These are phyloP conservation scores for Melieria omissa DNA, from an alignment of 2,888 invertebrate species.

Conservation along the genomic window DNA sequence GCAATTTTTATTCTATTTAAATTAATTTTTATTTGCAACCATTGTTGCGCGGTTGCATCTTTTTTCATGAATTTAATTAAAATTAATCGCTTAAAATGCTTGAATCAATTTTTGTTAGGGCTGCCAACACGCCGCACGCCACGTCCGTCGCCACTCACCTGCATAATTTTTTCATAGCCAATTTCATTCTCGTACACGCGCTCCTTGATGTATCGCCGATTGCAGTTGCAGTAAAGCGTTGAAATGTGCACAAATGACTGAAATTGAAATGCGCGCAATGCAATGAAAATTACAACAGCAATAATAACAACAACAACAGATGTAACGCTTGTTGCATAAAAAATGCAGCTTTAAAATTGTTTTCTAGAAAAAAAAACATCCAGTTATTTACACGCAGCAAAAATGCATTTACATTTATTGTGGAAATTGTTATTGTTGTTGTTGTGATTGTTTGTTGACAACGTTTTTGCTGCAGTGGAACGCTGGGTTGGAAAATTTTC, in stretches of 20 bases:
- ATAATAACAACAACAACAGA: background rate
- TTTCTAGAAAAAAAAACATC: too few relatives aligned
- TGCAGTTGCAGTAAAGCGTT: constrained; percentile 67
- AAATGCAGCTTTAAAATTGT: too few relatives aligned
- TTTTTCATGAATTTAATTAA: constrained; percentile 20
- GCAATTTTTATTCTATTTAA: background rate
- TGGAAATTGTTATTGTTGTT: too few relatives aligned
- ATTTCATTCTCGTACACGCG: constrained; percentile 66
- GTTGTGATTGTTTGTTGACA: too few relatives aligned
- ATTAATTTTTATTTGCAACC: background rate
- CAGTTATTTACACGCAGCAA: too few relatives aligned
- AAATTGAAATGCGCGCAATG: constrained; percentile 20
- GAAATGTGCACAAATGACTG: constrained; percentile 67
- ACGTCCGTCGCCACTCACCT: constrained; percentile 53
- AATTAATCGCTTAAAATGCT: constrained; percentile 15
- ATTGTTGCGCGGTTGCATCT: too few relatives aligned
- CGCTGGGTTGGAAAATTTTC: too few relatives aligned
- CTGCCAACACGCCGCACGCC: constrained; percentile 3
- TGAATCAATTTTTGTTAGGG: background rate
- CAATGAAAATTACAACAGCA: too few relatives aligned
- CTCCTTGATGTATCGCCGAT: constrained; percentile 65
- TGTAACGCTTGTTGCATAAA: too few relatives aligned
- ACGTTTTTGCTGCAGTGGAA: too few relatives aligned
- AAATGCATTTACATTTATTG: too few relatives aligned
- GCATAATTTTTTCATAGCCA: constrained; percentile 67